Conservation (phyloP, 2,797 vertebrate species). For the Danio albolineatus region DNA sequence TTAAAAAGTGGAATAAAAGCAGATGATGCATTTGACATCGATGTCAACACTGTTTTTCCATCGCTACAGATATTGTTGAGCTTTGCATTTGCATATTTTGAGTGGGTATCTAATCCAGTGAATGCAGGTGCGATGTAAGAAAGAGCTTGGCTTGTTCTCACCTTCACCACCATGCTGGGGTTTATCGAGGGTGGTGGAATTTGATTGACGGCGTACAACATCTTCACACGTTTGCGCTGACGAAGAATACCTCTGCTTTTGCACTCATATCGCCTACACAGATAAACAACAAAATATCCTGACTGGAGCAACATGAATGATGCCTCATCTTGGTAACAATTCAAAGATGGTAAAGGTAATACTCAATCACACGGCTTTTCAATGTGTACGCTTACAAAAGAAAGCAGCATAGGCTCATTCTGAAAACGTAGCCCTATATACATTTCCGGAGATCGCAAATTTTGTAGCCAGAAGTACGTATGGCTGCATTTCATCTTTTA, state of each 20-base stretch:
- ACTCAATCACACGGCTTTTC: not conserved
- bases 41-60: not conserved
- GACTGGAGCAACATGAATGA: constrained; percentile 17
- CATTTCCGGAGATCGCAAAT: too few relatives aligned
- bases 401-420: not conserved
- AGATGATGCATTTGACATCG: not conserved
- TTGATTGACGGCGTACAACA: constrained; percentile 75
- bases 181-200: constrained; percentile 76
- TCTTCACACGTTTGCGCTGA: constrained; percentile 66
- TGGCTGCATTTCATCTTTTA: too few relatives aligned
- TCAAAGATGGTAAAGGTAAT: constrained; percentile 1
- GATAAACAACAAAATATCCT: constrained; percentile 16
- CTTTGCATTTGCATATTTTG: constrained; percentile 22
- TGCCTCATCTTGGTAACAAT: not conserved
- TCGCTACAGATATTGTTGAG: constrained; percentile 9
- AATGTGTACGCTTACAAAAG: not conserved
- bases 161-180: constrained; percentile 75
- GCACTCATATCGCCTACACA: constrained; percentile 15
- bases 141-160: constrained; percentile 79
- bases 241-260: constrained; percentile 64
- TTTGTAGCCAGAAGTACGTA: too few relatives aligned
- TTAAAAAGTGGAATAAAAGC: not conserved
- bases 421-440: too few relatives aligned
- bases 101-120: constrained; percentile 36
- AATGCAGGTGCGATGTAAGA: constrained; percentile 57